A percentile compares a stretch with the other conserved stretches of the same genome.
Conservation (phyloP, 2,888 invertebrate species). For the Melanostoma mellinum region DNA sequence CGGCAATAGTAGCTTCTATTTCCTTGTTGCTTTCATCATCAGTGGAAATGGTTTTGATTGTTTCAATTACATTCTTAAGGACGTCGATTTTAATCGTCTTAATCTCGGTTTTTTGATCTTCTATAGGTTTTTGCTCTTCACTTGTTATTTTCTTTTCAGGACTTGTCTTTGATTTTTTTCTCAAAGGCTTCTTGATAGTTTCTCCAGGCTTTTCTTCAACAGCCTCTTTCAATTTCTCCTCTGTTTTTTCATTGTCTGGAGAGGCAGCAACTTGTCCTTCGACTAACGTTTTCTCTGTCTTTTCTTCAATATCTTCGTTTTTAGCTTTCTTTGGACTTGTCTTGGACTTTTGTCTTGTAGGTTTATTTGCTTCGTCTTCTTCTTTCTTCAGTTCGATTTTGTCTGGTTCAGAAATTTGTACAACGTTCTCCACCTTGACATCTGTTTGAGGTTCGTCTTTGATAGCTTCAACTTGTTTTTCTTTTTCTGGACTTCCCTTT, state of each 20-base stretch:
- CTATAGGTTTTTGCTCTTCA: not conserved
- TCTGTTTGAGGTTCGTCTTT: not conserved
- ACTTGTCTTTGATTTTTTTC: not conserved
- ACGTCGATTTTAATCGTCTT: conserved; percentile 26
- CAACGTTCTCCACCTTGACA: not conserved
- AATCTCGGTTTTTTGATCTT: not conserved
- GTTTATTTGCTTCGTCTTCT: not conserved
- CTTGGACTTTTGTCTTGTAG: conserved; percentile 15
- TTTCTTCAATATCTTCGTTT: not conserved
- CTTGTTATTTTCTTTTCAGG: not conserved
- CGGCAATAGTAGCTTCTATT: conserved; percentile 4
- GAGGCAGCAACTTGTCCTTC: not conserved
- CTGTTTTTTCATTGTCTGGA: not conserved
- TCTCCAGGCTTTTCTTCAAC: not conserved
- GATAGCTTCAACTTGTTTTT: not conserved
- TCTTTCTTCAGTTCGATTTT: not conserved
- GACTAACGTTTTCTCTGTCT: conserved; percentile 11
- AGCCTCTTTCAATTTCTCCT: conserved; percentile 1
- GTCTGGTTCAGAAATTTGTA: not conserved
- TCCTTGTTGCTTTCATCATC: conserved; percentile 9
- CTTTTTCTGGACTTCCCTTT: not conserved
- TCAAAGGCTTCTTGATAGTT: too few species aligned
- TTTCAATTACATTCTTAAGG: conserved; percentile 21
- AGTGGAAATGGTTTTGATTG: conserved; percentile 13
- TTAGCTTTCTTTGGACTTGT: conserved; percentile 16